phyloP scores from a whole-genome alignment of 2,888 invertebrate species.

The Hirtodrosophila alboralis region DNA sequence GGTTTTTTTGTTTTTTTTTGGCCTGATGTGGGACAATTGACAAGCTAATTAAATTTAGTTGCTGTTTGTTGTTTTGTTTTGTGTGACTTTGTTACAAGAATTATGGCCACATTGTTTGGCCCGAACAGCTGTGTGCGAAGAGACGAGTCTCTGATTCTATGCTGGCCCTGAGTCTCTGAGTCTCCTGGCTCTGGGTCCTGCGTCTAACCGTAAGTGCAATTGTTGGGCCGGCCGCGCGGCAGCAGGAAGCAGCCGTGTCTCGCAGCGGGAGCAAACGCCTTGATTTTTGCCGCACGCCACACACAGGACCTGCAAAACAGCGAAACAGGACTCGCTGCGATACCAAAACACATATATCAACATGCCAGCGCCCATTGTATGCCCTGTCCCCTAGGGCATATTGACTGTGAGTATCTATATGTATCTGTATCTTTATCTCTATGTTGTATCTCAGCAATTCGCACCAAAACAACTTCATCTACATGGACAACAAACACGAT shows the following conservation, averaged over 20 bases:
- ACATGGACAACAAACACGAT: slow-evolving; percentile 65
- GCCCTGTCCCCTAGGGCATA: slow-evolving; percentile 48
- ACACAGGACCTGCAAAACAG: slow-evolving; percentile 21
- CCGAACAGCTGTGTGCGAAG: slow-evolving; percentile 70
- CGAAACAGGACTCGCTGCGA: slow-evolving; percentile 20
- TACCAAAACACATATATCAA: slow-evolving; percentile 65
- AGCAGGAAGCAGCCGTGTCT: slow-evolving; percentile 63
- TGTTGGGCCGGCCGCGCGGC: slow-evolving; percentile 32
- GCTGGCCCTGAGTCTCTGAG: no score
- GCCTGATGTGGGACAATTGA: slow-evolving; percentile 62
- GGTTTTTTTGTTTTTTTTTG: background rate
- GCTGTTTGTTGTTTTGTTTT: slow-evolving; percentile 48
- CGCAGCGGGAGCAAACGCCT: slow-evolving; percentile 70
- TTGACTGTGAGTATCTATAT: slow-evolving; percentile 4
- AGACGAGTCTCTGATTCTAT: background rate
- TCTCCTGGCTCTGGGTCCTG: slow-evolving; percentile 19
- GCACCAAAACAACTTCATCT: slow-evolving; percentile 70
- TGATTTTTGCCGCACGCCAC: slow-evolving; percentile 74
- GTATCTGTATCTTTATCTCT: slow-evolving; percentile 7
- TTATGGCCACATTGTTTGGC: slow-evolving; percentile 70
- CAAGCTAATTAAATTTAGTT: slow-evolving; percentile 70
- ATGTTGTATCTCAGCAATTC: slow-evolving; percentile 50
- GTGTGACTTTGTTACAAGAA: slow-evolving; percentile 51
- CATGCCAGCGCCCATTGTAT: slow-evolving; percentile 55
- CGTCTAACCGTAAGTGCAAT: slow-evolving; percentile 59